phyloP scores from a whole-genome alignment of 2,888 invertebrate species.

The Polyommatus iphigenia region DNA sequence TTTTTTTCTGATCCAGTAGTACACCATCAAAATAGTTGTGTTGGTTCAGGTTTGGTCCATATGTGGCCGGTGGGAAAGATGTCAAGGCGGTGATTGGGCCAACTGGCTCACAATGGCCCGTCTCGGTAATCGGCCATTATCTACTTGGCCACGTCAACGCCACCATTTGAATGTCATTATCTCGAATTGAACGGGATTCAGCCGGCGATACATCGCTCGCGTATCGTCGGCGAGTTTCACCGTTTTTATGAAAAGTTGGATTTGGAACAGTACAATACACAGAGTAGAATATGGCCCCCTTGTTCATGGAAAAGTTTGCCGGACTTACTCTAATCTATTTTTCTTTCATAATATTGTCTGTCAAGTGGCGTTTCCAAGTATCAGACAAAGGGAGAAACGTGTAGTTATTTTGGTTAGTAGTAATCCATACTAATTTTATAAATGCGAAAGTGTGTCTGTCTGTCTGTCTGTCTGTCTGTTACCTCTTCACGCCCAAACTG shows the following conservation, averaged over 20 bases:
- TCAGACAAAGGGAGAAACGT: no score
- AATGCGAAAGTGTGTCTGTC: no score
- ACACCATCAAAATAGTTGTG: neutral
- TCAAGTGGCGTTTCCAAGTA: no score
- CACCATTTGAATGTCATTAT: conserved; percentile 26
- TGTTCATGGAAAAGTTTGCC: no score
- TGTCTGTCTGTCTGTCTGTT: no score
- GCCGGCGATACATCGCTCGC: neutral
- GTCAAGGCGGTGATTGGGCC: conserved; percentile 51
- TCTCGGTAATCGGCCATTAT: conserved; percentile 35
- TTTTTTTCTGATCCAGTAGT: neutral
- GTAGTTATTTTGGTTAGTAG: no score
- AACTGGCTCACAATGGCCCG: conserved; percentile 44
- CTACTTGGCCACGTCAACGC: conserved; percentile 36
- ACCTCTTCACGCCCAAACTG: no score
- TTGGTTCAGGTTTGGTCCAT: neutral
- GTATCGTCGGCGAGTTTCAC: neutral
- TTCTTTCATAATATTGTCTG: no score
- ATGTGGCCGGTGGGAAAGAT: conserved; percentile 43
- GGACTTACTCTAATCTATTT: no score
- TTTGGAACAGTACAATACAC: no score
- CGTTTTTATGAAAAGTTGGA: neutral
- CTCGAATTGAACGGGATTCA: conserved; percentile 27
- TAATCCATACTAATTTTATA: no score
- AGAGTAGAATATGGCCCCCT: no score